Conservation (phyloP, 1,140 invertebrate genomes). For the Apolygus lucorum region DNA sequence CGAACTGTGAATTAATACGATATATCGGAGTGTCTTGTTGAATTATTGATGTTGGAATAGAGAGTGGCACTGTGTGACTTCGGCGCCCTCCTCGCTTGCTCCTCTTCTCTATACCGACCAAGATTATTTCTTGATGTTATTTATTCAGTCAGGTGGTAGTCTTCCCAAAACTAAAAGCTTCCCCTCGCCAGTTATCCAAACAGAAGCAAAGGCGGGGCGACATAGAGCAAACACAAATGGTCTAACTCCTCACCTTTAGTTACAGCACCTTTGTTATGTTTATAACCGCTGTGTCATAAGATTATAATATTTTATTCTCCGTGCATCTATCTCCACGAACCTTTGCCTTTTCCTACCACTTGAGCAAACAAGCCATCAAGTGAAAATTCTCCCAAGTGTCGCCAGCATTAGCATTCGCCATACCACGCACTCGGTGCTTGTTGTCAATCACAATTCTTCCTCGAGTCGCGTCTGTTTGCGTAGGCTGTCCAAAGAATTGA, state of each 20-base stretch:
- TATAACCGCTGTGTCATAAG: background rate
- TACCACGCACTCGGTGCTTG: background rate
- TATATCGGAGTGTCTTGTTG: conserved; percentile 19
- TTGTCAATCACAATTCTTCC: no score
- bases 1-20: conserved; percentile 25
- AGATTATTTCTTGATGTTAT: conserved; percentile 28
- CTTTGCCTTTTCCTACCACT: background rate
- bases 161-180: conserved; percentile 23
- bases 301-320: background rate
- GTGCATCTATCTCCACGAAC: background rate
- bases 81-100: background rate
- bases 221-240: conserved; percentile 3
- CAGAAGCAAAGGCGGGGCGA: background rate
- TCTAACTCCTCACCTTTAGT: background rate
- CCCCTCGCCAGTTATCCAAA: conserved; percentile 7
- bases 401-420: no score
- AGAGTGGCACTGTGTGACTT: conserved; percentile 13
- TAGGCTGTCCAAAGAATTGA: no score
- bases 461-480: no score
- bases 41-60: conserved; percentile 24
- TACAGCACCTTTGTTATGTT: conserved; percentile 10
- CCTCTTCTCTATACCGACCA: background rate
- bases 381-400: no score
- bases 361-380: background rate
- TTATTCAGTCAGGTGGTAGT: conserved; percentile 25